Base-by-base conservation (phyloP, 2,113 vertebrate species). In the Elaphurus davidianus region DNA sequence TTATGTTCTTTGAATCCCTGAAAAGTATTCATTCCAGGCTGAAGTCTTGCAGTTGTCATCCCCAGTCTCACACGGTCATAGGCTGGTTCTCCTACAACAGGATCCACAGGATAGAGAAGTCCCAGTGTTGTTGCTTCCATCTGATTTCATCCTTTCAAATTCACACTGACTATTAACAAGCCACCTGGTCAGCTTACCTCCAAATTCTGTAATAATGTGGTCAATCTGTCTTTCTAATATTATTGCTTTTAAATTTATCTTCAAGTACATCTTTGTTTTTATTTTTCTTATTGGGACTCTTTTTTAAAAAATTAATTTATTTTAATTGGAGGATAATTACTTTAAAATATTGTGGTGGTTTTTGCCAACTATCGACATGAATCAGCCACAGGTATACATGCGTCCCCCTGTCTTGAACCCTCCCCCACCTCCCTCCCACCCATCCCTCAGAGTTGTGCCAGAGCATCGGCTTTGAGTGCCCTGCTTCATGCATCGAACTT, bases 1-100 rank as follows among this genome's bases (percentile, higher is more conserved):
- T 99, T 99, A 98, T 99, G 99, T 98, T 99, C 99, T 98, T 99
- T 99, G 98, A 99, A 99, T 0, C 99, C 99, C 98, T 99, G 99
- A 87, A 99, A 98, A 0, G 99, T 99, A 97, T 99, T 99, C 74
- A 99, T 99, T 74, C 99, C 47, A 50, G 47, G 47, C 47, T 50
- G 47, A 14, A 50, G 47, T 13, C 47, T 50, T 47, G 3, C 99
- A 52, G 99, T 99, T 91, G 99, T 99, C 99, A 99, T 99, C 45
- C 99, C 99, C 94, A 99, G 98, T 97, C 99, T 97, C 99, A 99
- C 47, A 99, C 99, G 99, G 97, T 99, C 99, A 98, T 99, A 99
- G 14, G 99, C 99, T 1, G 98, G 99, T 76, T 99, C 99, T 99
- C 99, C 64, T 36, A 67, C 64, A 67, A 36, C 4, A 67, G 64